phyloP scores from a whole-genome alignment of 2,113 vertebrate genomes.

The Semicossyphus pulcher region DNA sequence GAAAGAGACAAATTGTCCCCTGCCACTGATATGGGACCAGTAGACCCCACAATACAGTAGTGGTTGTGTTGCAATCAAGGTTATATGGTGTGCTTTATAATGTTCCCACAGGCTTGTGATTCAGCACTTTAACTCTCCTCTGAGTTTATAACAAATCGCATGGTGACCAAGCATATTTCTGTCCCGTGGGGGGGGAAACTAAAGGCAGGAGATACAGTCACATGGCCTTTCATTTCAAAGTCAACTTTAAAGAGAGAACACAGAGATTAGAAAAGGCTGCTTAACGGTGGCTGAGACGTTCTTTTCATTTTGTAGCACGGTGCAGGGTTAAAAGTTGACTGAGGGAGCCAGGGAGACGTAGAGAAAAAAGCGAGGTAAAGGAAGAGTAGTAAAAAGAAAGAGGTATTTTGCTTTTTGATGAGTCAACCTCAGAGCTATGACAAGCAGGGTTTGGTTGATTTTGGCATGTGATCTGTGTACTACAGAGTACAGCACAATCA shows the following conservation, averaged over 20 bases:
- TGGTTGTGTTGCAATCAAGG: constrained; percentile 51
- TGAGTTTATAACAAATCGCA: constrained; percentile 27
- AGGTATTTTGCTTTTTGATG: constrained; percentile 39
- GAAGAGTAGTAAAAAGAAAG: constrained; percentile 1
- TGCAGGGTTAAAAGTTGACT: constrained; percentile 9
- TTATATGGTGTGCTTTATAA: constrained; percentile 40
- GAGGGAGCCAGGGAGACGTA: constrained; percentile 1
- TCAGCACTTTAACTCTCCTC: constrained; percentile 46
- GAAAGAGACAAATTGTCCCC: constrained; percentile 50
- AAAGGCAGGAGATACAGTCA: constrained; percentile 47
- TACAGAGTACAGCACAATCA: constrained; percentile 59
- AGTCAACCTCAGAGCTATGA: constrained; percentile 53
- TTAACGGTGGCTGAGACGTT: neutral
- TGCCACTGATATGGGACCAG: constrained; percentile 33
- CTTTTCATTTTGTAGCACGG: neutral
- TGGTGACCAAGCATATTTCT: constrained; percentile 58
- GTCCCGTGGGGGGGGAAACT: constrained; percentile 22
- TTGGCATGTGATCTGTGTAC: constrained; percentile 61
- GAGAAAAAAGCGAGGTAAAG: neutral
- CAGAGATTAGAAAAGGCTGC: constrained; percentile 22
- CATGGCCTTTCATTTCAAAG: constrained; percentile 40
- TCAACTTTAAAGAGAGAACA: constrained; percentile 33
- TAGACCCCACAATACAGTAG: constrained; percentile 39
- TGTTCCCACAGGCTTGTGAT: constrained; percentile 39
- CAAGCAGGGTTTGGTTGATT: constrained; percentile 38